Evolutionary conservation across 2,113 vertebrate genomes (phyloP).

Genomic region (Petromus typicus): DNA sequence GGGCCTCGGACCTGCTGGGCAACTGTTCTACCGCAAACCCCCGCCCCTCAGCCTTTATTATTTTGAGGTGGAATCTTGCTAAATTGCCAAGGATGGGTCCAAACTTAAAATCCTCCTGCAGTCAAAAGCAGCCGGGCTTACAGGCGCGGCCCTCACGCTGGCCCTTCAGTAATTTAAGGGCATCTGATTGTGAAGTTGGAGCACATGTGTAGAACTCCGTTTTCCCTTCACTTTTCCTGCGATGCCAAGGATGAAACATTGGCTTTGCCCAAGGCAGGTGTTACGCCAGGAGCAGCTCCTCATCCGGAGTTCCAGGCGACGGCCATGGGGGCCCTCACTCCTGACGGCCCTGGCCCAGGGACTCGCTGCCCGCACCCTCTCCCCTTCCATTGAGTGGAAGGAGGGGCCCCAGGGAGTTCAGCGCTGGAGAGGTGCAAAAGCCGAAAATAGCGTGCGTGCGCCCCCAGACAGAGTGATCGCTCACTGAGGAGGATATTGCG

Average conservation of each 20-base stretch:
- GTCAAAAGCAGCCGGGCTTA: not conserved
- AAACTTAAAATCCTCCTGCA: not conserved
- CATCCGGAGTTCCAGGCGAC: not conserved
- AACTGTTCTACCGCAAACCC: not conserved
- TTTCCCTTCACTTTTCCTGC: not conserved
- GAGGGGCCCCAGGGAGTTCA: constrained; percentile 8
- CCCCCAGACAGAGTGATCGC: constrained; percentile 77
- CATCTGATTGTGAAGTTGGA: constrained; percentile 44
- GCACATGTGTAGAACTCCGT: constrained; percentile 1
- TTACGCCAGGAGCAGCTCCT: not conserved
- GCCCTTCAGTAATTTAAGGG: constrained; percentile 9
- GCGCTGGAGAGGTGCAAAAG: constrained; percentile 73
- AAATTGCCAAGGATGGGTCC: not conserved
- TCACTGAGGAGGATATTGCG: constrained; percentile 78
- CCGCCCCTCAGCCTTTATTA: not conserved
- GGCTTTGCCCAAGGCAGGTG: not conserved
- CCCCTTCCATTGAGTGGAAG: not conserved
- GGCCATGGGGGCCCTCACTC: not conserved
- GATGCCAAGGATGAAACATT: not conserved
- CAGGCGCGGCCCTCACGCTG: not conserved
- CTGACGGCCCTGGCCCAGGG: not conserved
- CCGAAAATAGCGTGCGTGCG: constrained; percentile 72
- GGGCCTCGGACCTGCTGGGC: not conserved
- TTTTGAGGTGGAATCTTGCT: not conserved
- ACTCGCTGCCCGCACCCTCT: not conserved